Percentiles rank a stretch among this genome's conserved stretches.
Evolutionary conservation across 2,888 invertebrate species (phyloP).

Genomic region (Athripsodes cinereus): DNA sequence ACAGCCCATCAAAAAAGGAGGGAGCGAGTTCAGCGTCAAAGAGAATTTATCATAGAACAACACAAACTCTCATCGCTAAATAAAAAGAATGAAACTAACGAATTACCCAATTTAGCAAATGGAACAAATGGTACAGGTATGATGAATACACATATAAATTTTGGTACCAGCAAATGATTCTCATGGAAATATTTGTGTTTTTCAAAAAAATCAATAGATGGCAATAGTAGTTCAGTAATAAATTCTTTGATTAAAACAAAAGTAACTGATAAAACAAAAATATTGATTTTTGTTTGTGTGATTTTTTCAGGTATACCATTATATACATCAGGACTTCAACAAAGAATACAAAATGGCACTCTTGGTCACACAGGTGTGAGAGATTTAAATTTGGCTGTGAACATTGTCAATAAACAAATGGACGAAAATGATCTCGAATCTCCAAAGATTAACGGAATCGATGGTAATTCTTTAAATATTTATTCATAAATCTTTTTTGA

Average conservation of each 20-base stretch:
- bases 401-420: slow-evolving; percentile 13
- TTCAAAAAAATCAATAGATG: too few species aligned
- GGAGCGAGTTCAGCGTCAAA: slow-evolving; percentile 78
- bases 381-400: slow-evolving; percentile 13
- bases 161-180: too few species aligned
- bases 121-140: neutral
- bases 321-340: slow-evolving; percentile 53
- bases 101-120: slow-evolving; percentile 29
- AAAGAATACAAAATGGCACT: slow-evolving; percentile 55
- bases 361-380: slow-evolving; percentile 43
- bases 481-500: neutral
- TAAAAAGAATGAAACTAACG: slow-evolving; percentile 35
- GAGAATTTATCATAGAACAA: slow-evolving; percentile 77
- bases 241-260: too few species aligned
- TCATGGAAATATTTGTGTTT: too few species aligned
- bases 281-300: too few species aligned
- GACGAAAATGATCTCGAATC: slow-evolving; percentile 17
- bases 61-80: slow-evolving; percentile 48
- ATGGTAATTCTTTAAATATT: too few species aligned
- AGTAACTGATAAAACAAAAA: too few species aligned
- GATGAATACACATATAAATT: too few species aligned
- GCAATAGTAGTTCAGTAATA: too few species aligned
- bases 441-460: slow-evolving; percentile 11
- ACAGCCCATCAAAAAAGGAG: slow-evolving; percentile 73
- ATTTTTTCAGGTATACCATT: slow-evolving; percentile 48